Base-by-base conservation (phyloP, 2,797 vertebrate genomes). In the Gobio occitaniae region DNA sequence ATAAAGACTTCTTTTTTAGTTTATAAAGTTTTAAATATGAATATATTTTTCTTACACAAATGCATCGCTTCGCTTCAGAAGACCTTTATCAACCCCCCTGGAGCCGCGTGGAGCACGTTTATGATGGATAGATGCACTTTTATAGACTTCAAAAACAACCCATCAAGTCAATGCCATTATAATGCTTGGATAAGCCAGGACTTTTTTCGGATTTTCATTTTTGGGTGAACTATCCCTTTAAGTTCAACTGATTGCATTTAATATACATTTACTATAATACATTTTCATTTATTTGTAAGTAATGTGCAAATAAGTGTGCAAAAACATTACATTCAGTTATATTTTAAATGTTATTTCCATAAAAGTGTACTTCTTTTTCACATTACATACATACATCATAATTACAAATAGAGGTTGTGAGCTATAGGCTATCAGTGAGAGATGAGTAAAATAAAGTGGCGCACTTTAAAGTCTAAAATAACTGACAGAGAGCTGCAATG, bases 401-500 rank as follows among this genome's bases (percentile, higher is more conserved):
- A 36, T 83, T 54, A 70, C 82, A 9, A 16, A 59, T 32, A 41
- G 21, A 48, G 61, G n/a, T n/a, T 32, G n/a, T 6, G 74, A 80
- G 38, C n/a, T 41, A 41, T 65, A 65, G 11, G 3, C 69, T 44
- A 44, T 44, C 63, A 72, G 21, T 82, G 48, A 36, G 54, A 7
- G 25, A 56, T 68, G 54, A 48, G 63, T 78, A 38, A 72, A 75
- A 54, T 78, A n/a, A 80, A 38, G 10, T 44, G 66, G 50, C 63
- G 48, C 80, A 47, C 68, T 71, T 75, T 77, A 47, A 56, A 78
- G 36, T 21, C 61, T 88, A 71, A 86, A 77, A 86, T 61, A 87
- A 79, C 86, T 85, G 72, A 78, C 78, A 77, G 50, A 78, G 61
- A 63, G 48, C 74, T 86, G 12, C 69, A 87, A 71, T 87, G 68